phyloP scores from a whole-genome alignment of 2,113 vertebrate species.

The Lota lota region DNA sequence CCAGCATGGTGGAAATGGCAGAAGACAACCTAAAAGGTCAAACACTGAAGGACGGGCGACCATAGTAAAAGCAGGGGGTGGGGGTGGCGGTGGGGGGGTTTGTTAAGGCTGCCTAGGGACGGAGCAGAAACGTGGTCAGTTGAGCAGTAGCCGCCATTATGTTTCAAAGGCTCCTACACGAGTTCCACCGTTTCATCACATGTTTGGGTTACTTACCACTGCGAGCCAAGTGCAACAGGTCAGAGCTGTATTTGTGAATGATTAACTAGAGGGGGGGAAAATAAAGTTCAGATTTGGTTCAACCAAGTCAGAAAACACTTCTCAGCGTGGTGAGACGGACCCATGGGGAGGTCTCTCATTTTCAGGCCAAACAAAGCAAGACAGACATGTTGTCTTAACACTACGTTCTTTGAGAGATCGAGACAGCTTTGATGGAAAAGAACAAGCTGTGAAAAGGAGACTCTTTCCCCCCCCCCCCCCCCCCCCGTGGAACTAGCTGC shows the following conservation, averaged over 20 bases:
- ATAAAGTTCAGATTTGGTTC: slow-evolving; percentile 24
- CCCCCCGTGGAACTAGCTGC: slow-evolving; percentile 9
- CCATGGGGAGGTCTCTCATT: slow-evolving; percentile 33
- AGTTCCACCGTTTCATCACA: slow-evolving; percentile 30
- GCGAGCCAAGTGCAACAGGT: slow-evolving; percentile 12
- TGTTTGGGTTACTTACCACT: slow-evolving; percentile 6
- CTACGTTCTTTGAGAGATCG: slow-evolving; percentile 33
- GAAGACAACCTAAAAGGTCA: slow-evolving; percentile 44
- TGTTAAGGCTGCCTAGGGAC: slow-evolving; percentile 40
- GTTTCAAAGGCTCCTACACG: slow-evolving; percentile 12
- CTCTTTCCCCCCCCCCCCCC: slow-evolving; percentile 12
- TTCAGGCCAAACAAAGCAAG: slow-evolving; percentile 51
- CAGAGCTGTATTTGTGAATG: slow-evolving; percentile 34
- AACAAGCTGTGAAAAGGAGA: slow-evolving; percentile 30
- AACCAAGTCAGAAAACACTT: slow-evolving; percentile 26
- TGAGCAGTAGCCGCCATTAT: slow-evolving; percentile 9
- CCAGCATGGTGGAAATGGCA: slow-evolving; percentile 33
- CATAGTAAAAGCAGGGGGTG: slow-evolving; percentile 7
- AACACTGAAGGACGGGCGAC: slow-evolving; percentile 1
- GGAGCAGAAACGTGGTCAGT: slow-evolving; percentile 25
- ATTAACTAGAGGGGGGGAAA: slow-evolving; percentile 35
- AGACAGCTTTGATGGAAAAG: slow-evolving; percentile 45
- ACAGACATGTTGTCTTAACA: slow-evolving; percentile 47
- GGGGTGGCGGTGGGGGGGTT: not conserved
- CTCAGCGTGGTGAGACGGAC: slow-evolving; percentile 15